phyloP scores from a whole-genome alignment of 2,113 vertebrate genomes.

The Alexandromys fortis region DNA sequence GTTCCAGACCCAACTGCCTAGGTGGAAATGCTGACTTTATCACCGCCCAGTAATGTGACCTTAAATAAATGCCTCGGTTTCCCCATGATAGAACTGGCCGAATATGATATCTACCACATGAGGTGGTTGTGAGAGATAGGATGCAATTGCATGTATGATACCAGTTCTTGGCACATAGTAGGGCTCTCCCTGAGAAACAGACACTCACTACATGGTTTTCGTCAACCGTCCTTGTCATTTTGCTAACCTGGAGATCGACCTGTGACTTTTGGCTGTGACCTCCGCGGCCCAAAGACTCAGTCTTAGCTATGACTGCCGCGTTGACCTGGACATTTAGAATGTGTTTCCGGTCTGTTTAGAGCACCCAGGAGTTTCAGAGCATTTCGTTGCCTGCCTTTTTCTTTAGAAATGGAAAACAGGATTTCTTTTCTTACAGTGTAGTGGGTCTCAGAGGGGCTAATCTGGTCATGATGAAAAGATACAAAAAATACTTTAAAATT shows the following conservation, averaged over 20 bases:
- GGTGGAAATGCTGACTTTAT: not conserved
- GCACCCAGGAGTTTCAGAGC: not conserved
- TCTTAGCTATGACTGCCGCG: not conserved
- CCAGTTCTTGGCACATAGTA: not conserved
- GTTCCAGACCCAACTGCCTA: not conserved
- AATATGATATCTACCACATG: not conserved
- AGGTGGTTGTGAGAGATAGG: not conserved
- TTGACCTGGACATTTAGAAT: conserved; percentile 28
- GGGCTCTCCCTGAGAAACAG: not conserved
- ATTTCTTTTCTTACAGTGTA: not conserved
- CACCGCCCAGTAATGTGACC: not conserved
- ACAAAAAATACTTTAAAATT: conserved; percentile 21
- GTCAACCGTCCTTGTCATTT: not conserved
- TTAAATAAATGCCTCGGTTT: not conserved
- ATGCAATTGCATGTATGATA: not conserved
- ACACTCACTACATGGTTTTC: not conserved
- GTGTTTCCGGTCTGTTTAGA: not conserved
- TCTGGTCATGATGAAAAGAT: not conserved
- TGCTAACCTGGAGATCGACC: not conserved
- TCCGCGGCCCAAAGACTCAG: not conserved
- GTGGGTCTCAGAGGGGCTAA: not conserved
- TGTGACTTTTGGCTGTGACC: not conserved
- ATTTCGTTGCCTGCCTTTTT: not conserved
- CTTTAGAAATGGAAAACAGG: not conserved
- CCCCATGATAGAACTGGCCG: not conserved